Evolutionary conservation across 2,888 invertebrate genomes (phyloP).

Genomic region (Scelioninae gen. 2): DNA sequence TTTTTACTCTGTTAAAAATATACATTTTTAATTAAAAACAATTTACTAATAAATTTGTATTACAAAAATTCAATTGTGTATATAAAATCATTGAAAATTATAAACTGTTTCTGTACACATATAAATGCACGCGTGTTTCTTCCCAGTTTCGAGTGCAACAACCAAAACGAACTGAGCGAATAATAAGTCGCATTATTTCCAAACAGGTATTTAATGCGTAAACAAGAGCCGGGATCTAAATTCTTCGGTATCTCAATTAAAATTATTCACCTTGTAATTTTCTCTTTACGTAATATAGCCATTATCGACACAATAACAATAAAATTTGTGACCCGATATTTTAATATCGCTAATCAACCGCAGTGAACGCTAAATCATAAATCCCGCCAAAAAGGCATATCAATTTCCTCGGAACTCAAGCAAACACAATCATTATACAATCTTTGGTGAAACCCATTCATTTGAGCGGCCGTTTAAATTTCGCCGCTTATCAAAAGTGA

Average conservation of each 20-base stretch:
- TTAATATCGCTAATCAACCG: slow-evolving; percentile 28
- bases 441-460: slow-evolving; percentile 34
- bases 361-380: slow-evolving; percentile 42
- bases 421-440: slow-evolving; percentile 33
- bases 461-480: slow-evolving; percentile 44
- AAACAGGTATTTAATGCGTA: no score
- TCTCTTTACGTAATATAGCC: slow-evolving; percentile 18
- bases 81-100: no score
- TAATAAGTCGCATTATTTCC: no score
- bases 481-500: slow-evolving; percentile 50
- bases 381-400: slow-evolving; percentile 41
- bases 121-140: no score
- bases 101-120: no score
- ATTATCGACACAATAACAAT: slow-evolving; percentile 22
- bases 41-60: no score
- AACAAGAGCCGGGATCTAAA: no score
- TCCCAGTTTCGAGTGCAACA: no score
- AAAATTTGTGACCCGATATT: slow-evolving; percentile 20
- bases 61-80: no score
- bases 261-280: background rate
- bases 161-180: no score
- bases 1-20: no score
- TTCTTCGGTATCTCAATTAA: background rate
- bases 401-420: slow-evolving; percentile 40
- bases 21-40: no score